These are phyloP conservation scores for Otus sunia DNA, from an alignment of 2,113 vertebrate species.

Conservation along the genomic window DNA sequence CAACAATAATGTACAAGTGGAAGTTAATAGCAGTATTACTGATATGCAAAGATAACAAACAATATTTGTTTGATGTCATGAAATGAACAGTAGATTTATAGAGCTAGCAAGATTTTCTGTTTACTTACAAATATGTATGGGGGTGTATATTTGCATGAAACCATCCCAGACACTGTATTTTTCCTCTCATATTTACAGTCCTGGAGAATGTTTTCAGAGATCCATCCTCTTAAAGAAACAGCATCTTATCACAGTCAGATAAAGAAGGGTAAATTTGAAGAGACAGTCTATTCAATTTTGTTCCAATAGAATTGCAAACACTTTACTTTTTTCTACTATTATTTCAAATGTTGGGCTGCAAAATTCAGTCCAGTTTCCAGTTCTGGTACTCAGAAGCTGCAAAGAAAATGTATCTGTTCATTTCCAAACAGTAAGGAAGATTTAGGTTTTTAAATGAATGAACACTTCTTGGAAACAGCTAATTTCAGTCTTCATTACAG, in stretches of 20 bases:
- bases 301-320: conserved; percentile 17
- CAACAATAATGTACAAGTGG: not conserved
- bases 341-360: not conserved
- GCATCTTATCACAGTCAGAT: not conserved
- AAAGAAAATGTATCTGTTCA: not conserved
- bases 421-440: not conserved
- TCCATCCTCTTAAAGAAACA: conserved; percentile 12
- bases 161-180: not conserved
- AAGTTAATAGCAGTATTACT: not conserved
- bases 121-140: not conserved
- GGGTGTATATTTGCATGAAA: not conserved
- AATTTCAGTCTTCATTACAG: not conserved
- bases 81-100: not conserved
- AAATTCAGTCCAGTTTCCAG: not conserved
- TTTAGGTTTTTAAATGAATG: not conserved
- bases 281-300: conserved; percentile 22
- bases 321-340: not conserved
- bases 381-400: not conserved
- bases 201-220: not conserved
- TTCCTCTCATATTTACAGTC: not conserved
- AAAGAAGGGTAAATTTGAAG: conserved; percentile 9
- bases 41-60: not conserved
- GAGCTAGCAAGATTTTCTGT: not conserved
- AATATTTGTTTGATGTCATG: not conserved
- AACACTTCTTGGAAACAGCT: not conserved